phyloP scores from a whole-genome alignment of 2,113 vertebrate genomes.

The Irena cyanogastra region DNA sequence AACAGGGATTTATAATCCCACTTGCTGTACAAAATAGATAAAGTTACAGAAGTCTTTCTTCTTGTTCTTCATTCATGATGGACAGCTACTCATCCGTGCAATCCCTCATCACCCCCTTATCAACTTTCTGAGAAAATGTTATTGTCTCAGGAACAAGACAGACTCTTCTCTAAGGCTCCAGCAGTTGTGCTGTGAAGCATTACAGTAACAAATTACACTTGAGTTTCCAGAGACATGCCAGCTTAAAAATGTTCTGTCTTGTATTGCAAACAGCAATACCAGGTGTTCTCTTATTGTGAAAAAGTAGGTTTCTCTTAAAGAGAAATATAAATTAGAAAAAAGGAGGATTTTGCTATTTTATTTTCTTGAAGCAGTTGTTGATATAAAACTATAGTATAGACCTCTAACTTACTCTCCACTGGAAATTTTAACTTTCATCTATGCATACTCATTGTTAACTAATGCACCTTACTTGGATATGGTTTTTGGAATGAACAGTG shows the following conservation, averaged over 20 bases:
- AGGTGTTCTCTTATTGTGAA: background rate
- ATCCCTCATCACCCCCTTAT: background rate
- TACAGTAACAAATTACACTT: background rate
- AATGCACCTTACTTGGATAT: background rate
- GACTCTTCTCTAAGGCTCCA: background rate
- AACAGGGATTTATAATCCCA: background rate
- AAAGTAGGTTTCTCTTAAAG: background rate
- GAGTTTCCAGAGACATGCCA: background rate
- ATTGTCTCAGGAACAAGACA: background rate
- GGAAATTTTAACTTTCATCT: background rate
- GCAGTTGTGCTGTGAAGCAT: background rate
- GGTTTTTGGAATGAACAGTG: background rate
- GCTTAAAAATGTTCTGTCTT: background rate
- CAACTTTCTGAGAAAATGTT: background rate
- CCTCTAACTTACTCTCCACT: background rate
- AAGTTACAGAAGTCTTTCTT: background rate
- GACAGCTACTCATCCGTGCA: background rate
- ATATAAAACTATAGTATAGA: background rate
- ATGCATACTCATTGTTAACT: background rate
- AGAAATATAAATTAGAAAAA: background rate
- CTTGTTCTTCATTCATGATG: background rate
- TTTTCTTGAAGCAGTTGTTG: background rate
- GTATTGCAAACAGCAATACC: background rate
- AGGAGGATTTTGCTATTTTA: accelerated
- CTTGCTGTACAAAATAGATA: background rate